Percentiles rank a stretch among this genome's conserved stretches.
Conservation (phyloP, 53 echinoderm and acorn worm genomes). For the Astropecten irregularis region DNA sequence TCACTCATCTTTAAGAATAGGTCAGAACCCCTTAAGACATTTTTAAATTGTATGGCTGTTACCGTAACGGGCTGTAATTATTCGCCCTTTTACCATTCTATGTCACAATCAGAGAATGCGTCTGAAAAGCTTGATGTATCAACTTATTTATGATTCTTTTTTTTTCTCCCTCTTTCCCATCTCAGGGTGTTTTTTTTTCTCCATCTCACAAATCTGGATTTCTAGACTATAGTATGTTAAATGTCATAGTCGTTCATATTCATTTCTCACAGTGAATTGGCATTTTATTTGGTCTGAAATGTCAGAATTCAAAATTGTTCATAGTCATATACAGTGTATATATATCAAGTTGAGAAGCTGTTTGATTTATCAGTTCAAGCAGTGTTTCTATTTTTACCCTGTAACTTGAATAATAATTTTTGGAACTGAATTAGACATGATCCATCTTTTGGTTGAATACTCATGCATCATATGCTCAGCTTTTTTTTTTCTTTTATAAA, state of each 20-base stretch:
- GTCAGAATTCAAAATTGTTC: slow-evolving; percentile 16
- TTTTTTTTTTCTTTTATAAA: background rate
- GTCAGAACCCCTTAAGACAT: slow-evolving; percentile 26
- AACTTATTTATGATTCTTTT: too few species aligned
- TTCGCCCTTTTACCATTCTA: slow-evolving; percentile 51
- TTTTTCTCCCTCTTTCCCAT: too few species aligned
- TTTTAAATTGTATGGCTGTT: slow-evolving; percentile 55
- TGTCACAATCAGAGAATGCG: background rate
- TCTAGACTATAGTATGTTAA: background rate
- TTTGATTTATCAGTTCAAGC: too few species aligned
- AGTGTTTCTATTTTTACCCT: too few species aligned
- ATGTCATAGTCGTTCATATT: slow-evolving; percentile 2
- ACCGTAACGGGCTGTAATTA: slow-evolving; percentile 49
- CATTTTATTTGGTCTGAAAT: background rate
- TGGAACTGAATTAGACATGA: too few species aligned
- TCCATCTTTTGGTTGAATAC: too few species aligned
- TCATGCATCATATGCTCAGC: background rate
- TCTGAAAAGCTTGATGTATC: too few species aligned
- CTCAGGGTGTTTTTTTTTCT: too few species aligned
- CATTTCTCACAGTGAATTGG: background rate
- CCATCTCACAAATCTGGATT: background rate
- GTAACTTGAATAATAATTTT: too few species aligned
- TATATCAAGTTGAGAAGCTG: too few species aligned
- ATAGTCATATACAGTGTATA: too few species aligned
- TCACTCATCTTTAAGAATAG: slow-evolving; percentile 58